Evolutionary conservation across 2,888 invertebrate genomes (phyloP).

Genomic region (Aphelenchoides bicaudatus): DNA sequence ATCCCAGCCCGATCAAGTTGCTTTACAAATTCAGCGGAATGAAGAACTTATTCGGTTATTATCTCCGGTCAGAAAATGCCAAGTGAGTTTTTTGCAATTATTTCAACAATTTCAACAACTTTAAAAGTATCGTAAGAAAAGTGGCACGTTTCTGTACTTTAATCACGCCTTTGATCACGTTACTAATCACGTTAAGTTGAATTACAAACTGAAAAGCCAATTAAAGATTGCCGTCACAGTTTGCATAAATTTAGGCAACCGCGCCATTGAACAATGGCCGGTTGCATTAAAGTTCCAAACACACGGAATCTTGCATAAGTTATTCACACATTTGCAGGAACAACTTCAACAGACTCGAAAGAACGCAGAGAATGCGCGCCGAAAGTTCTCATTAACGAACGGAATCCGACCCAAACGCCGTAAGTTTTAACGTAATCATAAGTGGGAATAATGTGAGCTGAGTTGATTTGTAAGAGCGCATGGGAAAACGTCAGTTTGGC

Average conservation of each 20-base stretch:
- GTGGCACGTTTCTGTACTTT: too few relatives aligned
- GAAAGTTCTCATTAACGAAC: conserved; percentile 30
- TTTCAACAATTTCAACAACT: too few relatives aligned
- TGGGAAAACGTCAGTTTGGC: not conserved
- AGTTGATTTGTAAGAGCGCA: not conserved
- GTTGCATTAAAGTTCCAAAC: too few relatives aligned
- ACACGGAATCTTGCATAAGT: too few relatives aligned
- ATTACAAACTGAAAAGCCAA: too few relatives aligned
- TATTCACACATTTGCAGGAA: conserved; percentile 10
- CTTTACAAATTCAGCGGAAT: conserved; percentile 18
- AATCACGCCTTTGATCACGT: too few relatives aligned
- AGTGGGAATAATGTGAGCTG: conserved; percentile 1
- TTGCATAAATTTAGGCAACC: too few relatives aligned
- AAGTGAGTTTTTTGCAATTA: too few relatives aligned
- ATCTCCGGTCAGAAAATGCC: conserved; percentile 20
- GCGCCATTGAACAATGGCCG: too few relatives aligned
- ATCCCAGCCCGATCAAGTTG: not conserved
- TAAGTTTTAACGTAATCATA: not conserved
- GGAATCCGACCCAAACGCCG: conserved; percentile 18
- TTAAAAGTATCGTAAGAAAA: too few relatives aligned
- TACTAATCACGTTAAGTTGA: too few relatives aligned
- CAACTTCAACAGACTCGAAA: conserved; percentile 20
- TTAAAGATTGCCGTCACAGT: too few relatives aligned
- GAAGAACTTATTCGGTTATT: conserved; percentile 14
- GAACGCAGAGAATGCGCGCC: conserved; percentile 22